Base-by-base conservation (phyloP, 2,888 invertebrate species). In the Baronia brevicornis region DNA sequence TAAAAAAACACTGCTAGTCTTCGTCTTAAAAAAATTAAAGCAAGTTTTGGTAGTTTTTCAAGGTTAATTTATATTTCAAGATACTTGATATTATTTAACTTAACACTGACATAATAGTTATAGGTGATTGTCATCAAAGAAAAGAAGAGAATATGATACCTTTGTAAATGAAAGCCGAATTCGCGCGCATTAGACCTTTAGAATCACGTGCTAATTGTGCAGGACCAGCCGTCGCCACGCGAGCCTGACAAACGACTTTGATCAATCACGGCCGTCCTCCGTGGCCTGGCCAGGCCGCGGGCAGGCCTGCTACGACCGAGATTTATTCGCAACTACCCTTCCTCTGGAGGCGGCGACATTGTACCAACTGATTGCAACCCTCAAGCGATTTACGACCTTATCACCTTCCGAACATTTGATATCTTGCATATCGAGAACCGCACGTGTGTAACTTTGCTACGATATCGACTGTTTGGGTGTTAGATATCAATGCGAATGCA, bases 201-300 rank as follows among this genome's bases (percentile, higher is more conserved):
- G 73, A 75, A 74, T 77, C 73, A 78, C 66, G 73, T 78, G 77
- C 70, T 75, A 77, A 78, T 77, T 69, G 71, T 71, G 51, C 63
- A 68, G 69, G 70, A 70, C 68, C 68, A 63, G 61, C 69, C 60
- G 67, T 68, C 70, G 75, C 73, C 71, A 77, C 70, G 70, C 70
- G 78, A 79, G 78, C 67, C 65, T 78, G 78, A 78, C 78, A 75
- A 78, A 78, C 75, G 75, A 77, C 75, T 77, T 75, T 73, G 78
- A 80, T 80, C 79, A 80, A 80, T 80, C 80, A 80, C 71, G 61
- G 47, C 67, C 65, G 73, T 69, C 69, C 74, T 74, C 61, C 62
- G 66, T 60, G 68, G 67, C 59, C 68, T 62, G 68, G 71, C 70
- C 68, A 67, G 64, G 62, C 66, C 67, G 61, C 65, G 63, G 67